These are phyloP conservation scores for Drosophila quinaria DNA, from an alignment of 2,888 invertebrate genomes.

Conservation along the genomic window DNA sequence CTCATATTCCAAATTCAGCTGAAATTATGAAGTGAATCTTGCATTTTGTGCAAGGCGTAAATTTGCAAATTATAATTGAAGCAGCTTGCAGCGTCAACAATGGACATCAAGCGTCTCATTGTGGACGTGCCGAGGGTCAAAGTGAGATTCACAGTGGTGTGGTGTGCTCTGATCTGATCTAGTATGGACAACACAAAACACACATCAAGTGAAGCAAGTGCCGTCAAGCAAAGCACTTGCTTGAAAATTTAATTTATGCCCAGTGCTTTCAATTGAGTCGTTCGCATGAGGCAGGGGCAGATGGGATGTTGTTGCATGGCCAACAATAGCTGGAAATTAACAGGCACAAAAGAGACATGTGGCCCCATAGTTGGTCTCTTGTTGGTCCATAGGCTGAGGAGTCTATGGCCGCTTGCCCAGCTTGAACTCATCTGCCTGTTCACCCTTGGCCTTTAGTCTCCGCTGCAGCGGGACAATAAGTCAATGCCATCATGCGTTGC, in stretches of 20 bases:
- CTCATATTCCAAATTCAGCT: slow-evolving; percentile 12
- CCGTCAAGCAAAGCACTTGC: slow-evolving; percentile 73
- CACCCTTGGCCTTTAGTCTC: slow-evolving; percentile 21
- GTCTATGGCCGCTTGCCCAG: slow-evolving; percentile 11
- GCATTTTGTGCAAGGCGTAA: slow-evolving; percentile 45
- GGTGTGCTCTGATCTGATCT: not conserved
- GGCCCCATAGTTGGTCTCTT: slow-evolving; percentile 36
- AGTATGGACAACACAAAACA: slow-evolving; percentile 19
- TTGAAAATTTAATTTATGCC: slow-evolving; percentile 77
- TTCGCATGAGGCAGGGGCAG: not conserved
- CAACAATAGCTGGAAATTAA: slow-evolving; percentile 77
- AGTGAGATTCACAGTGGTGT: slow-evolving; percentile 4
- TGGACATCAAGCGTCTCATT: slow-evolving; percentile 34
- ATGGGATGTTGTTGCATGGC: slow-evolving; percentile 1
- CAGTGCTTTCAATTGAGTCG: slow-evolving; percentile 65
- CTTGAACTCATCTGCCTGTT: not conserved
- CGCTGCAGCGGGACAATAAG: slow-evolving; percentile 50
- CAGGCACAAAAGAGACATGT: slow-evolving; percentile 71
- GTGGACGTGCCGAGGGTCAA: slow-evolving; percentile 23
- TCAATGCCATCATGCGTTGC: slow-evolving; percentile 53
- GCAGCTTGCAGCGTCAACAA: slow-evolving; percentile 43
- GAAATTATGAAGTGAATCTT: slow-evolving; percentile 28
- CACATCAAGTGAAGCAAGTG: slow-evolving; percentile 49
- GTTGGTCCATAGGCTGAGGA: slow-evolving; percentile 26
- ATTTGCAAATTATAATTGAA: slow-evolving; percentile 62